phyloP scores from a whole-genome alignment of 2,888 invertebrate species.

The Girardia tigrina region DNA sequence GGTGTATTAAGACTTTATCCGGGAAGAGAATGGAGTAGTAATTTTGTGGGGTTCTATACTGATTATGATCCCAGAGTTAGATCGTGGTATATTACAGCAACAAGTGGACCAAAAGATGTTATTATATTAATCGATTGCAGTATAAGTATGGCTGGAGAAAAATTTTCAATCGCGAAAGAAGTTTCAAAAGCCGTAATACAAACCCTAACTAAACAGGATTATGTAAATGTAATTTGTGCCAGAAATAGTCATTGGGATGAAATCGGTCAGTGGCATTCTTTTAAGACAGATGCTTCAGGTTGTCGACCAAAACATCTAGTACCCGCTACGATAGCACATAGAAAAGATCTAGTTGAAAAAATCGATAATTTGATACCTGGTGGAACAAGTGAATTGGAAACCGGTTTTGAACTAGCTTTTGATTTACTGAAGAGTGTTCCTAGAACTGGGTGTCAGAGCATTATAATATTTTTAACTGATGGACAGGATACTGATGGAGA shows the following conservation, averaged over 20 bases:
- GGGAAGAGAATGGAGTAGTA: conserved; percentile 51
- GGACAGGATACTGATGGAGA: conserved; percentile 51
- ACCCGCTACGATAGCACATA: conserved; percentile 48
- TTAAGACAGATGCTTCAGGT: conserved; percentile 46
- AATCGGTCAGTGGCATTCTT: conserved; percentile 50
- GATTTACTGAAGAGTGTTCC: conserved; percentile 44
- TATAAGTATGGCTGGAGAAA: conserved; percentile 48
- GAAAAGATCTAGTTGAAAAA: conserved; percentile 50
- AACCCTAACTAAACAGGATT: conserved; percentile 50
- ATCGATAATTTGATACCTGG: conserved; percentile 47
- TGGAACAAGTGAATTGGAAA: conserved; percentile 51
- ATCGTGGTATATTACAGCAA: conserved; percentile 51
- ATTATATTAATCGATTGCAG: conserved; percentile 51
- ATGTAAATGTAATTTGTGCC: conserved; percentile 51
- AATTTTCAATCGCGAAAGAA: conserved; percentile 49
- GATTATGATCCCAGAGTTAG: conserved; percentile 50
- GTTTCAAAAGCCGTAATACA: conserved; percentile 50
- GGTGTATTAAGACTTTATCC: conserved; percentile 48
- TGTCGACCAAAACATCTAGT: conserved; percentile 48
- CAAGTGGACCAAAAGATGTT: conserved; percentile 51
- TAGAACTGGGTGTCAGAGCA: conserved; percentile 49
- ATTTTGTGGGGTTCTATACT: conserved; percentile 51
- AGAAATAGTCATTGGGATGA: conserved; percentile 51
- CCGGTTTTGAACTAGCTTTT: conserved; percentile 47
- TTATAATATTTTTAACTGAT: conserved; percentile 50